Base-by-base conservation (phyloP, 2,888 invertebrate species). In the Chrysolina americana region DNA sequence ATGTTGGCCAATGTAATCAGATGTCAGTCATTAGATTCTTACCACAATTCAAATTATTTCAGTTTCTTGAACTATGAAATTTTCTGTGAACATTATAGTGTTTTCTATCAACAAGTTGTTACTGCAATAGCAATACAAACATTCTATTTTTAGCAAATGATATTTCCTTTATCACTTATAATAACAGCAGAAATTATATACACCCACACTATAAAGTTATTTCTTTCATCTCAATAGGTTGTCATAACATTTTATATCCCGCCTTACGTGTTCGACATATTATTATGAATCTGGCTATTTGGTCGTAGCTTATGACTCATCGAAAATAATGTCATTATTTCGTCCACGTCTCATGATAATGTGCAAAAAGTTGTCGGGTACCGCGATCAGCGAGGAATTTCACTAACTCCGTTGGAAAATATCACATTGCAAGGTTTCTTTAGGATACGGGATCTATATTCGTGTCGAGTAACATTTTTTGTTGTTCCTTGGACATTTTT, bases 131-230 rank as follows among this genome's bases (percentile, higher is more conserved):
- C 23, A 15, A 59, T 59, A 59, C 59, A 59, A 28, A 13, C 11
- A 59, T 59, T 59, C 59, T 59, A 59, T 59, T 59, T 59, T 59
- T 59, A 59, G 59, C 59, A 59, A 28, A 59, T 59, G 23, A 15
- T 59, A 59, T 28, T 59, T 59, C 59, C 59, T 59, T n/a, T 59
- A 23, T 28, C 28, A 59, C 23, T 28, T 28, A 48, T 48, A 21
- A 15, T 59, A 28, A 59, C 59, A 28, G 28, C n/a, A 23, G 10
- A 23, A 59, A 59, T 59, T 13, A 23, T 28, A 28, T 59, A 59
- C 59, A 59, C 59, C 59, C 28, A 59, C 59, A 15, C n/a, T 11
- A 59, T 17, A 59, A 59, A 59, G 23, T 10, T n/a, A 28, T 59
- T 59, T 15, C 5, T 59, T 28, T 28, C 59, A 59, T 28, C 59